Evolutionary conservation across 2,113 vertebrate genomes (phyloP).

Genomic region (Antechinus stuartii): DNA sequence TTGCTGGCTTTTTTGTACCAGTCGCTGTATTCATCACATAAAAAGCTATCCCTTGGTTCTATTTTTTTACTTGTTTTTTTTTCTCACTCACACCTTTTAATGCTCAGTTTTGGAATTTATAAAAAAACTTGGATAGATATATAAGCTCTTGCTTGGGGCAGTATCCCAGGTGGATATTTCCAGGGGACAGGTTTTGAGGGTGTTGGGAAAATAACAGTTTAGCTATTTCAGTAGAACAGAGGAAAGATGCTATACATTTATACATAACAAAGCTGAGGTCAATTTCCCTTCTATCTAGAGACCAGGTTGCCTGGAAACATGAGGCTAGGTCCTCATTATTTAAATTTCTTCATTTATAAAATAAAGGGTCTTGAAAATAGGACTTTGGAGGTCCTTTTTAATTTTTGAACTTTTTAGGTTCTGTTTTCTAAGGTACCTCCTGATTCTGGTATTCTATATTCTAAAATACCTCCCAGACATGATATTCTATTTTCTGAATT

Average conservation of each 20-base stretch:
- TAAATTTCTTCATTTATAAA: background rate
- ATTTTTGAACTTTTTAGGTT: background rate
- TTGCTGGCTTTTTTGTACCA: constrained; percentile 66
- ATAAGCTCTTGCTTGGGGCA: background rate
- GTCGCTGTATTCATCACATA: constrained; percentile 70
- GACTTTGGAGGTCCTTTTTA: background rate
- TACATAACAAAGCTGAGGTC: background rate
- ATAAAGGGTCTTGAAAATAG: background rate
- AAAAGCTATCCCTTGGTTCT: constrained; percentile 67
- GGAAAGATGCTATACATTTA: background rate
- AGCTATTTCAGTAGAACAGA: background rate
- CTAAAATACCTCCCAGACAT: background rate
- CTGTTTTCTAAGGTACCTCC: background rate
- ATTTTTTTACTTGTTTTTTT: constrained; percentile 65
- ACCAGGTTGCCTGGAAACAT: background rate
- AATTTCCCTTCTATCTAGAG: background rate
- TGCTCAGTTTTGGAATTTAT: constrained; percentile 39
- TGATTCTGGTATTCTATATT: background rate
- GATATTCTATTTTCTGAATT: background rate
- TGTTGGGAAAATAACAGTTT: background rate
- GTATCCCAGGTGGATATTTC: background rate
- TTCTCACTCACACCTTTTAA: background rate
- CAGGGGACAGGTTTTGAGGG: background rate
- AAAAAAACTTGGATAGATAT: constrained; percentile 27
- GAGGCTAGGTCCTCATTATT: background rate